Conservation (phyloP, 2,888 invertebrate genomes). For the Drosophila algonquin region DNA sequence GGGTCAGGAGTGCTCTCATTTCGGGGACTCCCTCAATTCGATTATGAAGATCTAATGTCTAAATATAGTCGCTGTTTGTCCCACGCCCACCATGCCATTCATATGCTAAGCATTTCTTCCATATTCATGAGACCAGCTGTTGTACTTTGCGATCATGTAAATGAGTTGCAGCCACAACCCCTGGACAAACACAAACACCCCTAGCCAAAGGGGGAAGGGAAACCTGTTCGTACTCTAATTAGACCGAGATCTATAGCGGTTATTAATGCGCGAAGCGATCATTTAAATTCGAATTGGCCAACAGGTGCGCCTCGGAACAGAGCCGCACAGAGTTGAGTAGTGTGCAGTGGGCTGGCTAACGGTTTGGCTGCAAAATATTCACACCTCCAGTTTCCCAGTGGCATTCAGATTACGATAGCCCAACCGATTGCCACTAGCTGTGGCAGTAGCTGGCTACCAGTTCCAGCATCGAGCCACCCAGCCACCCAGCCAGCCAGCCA, state of each 20-base stretch:
- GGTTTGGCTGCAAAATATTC: slow-evolving; percentile 53
- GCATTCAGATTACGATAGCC: not conserved
- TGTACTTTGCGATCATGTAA: slow-evolving; percentile 33
- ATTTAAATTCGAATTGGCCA: slow-evolving; percentile 74
- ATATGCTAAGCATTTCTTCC: slow-evolving; percentile 3
- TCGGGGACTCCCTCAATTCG: not conserved
- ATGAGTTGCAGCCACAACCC: slow-evolving; percentile 23
- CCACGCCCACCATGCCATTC: slow-evolving; percentile 21
- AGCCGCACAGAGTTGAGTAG: slow-evolving; percentile 40
- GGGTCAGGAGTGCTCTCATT: not conserved
- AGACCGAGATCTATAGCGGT: slow-evolving; percentile 42
- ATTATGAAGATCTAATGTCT: not conserved
- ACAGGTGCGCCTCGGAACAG: slow-evolving; percentile 65
- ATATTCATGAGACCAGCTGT: slow-evolving; percentile 43
- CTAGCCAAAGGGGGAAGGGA: not conserved
- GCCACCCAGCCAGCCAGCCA: not conserved
- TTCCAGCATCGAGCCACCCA: not conserved
- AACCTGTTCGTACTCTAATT: slow-evolving; percentile 74
- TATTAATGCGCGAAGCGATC: slow-evolving; percentile 62
- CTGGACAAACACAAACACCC: slow-evolving; percentile 1
- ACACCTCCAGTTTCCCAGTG: slow-evolving; percentile 30
- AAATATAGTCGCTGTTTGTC: slow-evolving; percentile 22
- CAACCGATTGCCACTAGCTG: too few species aligned
- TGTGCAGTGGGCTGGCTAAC: slow-evolving; percentile 58
- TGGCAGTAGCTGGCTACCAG: slow-evolving; percentile 16